Percentiles rank a stretch among this genome's conserved stretches.
phyloP scores from a whole-genome alignment of 2,113 vertebrate genomes.

The Microcebus ravelobensis region DNA sequence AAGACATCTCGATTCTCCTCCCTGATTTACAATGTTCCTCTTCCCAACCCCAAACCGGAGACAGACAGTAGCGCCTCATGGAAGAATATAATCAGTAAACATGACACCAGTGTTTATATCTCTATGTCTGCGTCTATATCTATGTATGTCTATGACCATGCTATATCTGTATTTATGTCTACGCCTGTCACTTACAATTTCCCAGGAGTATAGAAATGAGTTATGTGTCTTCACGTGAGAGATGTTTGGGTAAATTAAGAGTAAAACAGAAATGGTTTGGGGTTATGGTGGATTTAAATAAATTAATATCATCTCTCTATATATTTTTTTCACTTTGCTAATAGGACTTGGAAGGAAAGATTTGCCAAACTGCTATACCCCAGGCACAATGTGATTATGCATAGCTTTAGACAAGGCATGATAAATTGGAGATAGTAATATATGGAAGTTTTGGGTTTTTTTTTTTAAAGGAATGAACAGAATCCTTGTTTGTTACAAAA shows the following conservation, averaged over 20 bases:
- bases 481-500: neutral
- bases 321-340: neutral
- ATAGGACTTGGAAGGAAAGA: neutral
- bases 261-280: neutral
- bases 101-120: too few species aligned
- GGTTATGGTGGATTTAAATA: neutral
- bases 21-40: too few species aligned
- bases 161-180: neutral
- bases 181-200: accelerated
- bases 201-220: neutral
- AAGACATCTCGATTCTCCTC: accelerated
- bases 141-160: too few species aligned
- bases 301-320: neutral
- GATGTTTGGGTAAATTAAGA: neutral
- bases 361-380: neutral
- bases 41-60: too few species aligned
- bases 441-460: neutral
- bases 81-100: neutral
- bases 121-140: neutral
- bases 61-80: accelerated
- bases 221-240: neutral
- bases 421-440: neutral
- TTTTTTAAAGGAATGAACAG: neutral
- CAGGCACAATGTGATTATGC: neutral
- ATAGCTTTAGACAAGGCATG: neutral